A percentile compares a stretch with the other conserved stretches of the same genome.
Conservation (phyloP, 2,888 invertebrate species). For the Liposcelis brunnea region DNA sequence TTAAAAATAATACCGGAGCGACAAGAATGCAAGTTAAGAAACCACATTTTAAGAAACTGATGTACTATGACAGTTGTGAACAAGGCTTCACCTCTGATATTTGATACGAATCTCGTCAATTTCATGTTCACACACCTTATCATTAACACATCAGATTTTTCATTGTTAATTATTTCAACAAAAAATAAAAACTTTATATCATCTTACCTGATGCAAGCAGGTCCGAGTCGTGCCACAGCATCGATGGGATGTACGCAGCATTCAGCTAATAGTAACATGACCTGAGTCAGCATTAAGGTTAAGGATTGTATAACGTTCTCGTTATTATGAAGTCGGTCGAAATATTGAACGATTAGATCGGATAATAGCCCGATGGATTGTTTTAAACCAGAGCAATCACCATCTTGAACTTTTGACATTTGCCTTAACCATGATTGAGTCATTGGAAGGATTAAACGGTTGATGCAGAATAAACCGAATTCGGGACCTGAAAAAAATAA, state of each 20-base stretch:
- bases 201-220: slow-evolving; percentile 60
- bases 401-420: slow-evolving; percentile 32
- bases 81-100: too few species aligned
- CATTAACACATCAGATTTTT: too few species aligned
- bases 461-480: slow-evolving; percentile 82
- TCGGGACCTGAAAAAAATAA: slow-evolving; percentile 44
- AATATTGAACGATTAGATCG: slow-evolving; percentile 73
- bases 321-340: slow-evolving; percentile 55
- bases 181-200: neutral
- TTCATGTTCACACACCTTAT: too few species aligned
- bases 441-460: slow-evolving; percentile 78
- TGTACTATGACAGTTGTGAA: too few species aligned
- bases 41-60: too few species aligned
- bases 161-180: slow-evolving; percentile 7
- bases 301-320: slow-evolving; percentile 27
- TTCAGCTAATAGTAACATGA: slow-evolving; percentile 71
- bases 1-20: too few species aligned
- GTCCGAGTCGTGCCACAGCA: slow-evolving; percentile 76
- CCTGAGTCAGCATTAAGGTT: slow-evolving; percentile 69
- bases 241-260: slow-evolving; percentile 82
- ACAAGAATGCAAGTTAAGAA: too few species aligned
- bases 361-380: slow-evolving; percentile 88
- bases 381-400: slow-evolving; percentile 58
- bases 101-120: too few species aligned
- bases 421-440: slow-evolving; percentile 85